A percentile compares a stretch with the other conserved stretches of the same genome.
Conservation (phyloP, 64 coral and sea anemone species). For the Dendrophyllia cribrosa region DNA sequence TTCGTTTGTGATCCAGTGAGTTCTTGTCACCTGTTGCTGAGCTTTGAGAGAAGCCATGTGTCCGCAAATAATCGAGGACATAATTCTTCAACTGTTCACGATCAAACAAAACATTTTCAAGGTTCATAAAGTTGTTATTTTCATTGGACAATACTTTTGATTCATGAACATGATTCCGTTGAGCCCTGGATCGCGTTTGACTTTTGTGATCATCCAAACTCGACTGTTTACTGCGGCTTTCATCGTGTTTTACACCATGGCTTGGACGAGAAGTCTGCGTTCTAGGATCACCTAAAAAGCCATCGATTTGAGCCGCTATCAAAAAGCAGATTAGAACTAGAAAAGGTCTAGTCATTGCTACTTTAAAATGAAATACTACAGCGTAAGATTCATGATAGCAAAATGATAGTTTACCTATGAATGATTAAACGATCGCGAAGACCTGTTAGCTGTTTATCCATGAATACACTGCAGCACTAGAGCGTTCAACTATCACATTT, state of each 20-base stretch:
- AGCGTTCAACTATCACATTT: slow-evolving; percentile 18
- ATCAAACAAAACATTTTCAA: slow-evolving; percentile 21
- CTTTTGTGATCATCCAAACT: neutral
- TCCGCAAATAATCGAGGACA: slow-evolving; percentile 27
- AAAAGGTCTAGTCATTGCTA: neutral
- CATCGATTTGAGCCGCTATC: neutral
- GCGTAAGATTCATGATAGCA: neutral
- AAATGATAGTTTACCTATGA: slow-evolving; percentile 1
- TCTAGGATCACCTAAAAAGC: neutral
- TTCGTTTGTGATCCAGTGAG: neutral
- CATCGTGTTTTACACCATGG: neutral
- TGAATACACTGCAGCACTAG: slow-evolving; percentile 16
- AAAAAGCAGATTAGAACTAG: neutral
- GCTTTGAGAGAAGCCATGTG: neutral
- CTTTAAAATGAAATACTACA: neutral
- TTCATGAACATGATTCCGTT: neutral
- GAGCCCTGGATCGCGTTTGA: neutral
- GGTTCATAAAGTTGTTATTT: neutral
- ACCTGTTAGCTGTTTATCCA: neutral
- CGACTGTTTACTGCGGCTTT: neutral
- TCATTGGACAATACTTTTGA: neutral
- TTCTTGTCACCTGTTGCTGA: neutral
- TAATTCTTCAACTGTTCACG: slow-evolving; percentile 26
- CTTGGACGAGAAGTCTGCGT: neutral
- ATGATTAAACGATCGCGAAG: neutral